Conservation (phyloP, 2,888 invertebrate genomes). For the Drosophila helvetica region DNA sequence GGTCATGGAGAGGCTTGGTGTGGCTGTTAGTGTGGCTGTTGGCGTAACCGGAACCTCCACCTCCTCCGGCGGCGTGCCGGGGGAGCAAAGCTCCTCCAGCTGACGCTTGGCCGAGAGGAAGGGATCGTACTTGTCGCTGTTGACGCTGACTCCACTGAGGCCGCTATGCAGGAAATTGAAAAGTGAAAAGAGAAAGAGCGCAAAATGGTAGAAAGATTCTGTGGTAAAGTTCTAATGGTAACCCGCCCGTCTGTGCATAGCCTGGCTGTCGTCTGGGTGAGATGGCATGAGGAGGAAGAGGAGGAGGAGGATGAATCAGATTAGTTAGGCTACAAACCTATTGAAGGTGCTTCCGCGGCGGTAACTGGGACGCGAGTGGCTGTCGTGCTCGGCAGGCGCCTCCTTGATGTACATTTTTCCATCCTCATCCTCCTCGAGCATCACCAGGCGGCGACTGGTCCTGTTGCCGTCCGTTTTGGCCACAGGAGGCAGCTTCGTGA, state of each 20-base stretch:
- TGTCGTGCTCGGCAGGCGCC: slow-evolving; percentile 26
- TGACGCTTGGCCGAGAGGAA: slow-evolving; percentile 92
- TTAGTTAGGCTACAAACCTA: slow-evolving; percentile 68
- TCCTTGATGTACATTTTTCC: slow-evolving; percentile 67
- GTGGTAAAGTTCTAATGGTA: neutral
- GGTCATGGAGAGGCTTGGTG: slow-evolving; percentile 64
- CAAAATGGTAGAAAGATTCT: slow-evolving; percentile 10
- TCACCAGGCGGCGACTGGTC: slow-evolving; percentile 49
- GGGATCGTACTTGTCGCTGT: slow-evolving; percentile 87
- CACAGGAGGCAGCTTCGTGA: slow-evolving; percentile 14
- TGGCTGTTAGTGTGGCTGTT: slow-evolving; percentile 44
- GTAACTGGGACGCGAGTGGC: slow-evolving; percentile 9
- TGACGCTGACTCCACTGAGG: slow-evolving; percentile 46
- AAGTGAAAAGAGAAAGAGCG: neutral
- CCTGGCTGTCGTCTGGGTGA: slow-evolving; percentile 58
- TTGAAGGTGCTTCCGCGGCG: slow-evolving; percentile 5
- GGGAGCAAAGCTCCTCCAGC: slow-evolving; percentile 91
- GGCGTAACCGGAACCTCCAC: slow-evolving; percentile 38
- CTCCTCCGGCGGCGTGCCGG: slow-evolving; percentile 82
- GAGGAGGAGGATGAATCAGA: neutral
- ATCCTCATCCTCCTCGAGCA: slow-evolving; percentile 58
- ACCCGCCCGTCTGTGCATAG: slow-evolving; percentile 48
- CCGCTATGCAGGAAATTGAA: slow-evolving; percentile 20
- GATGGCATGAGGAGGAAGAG: neutral
- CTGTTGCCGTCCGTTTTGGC: slow-evolving; percentile 19